Evolutionary conservation across 1,140 invertebrate species (phyloP), one percentile per base, ranked within the genome.

Genomic region (Eufriesea mexicana): DNA sequence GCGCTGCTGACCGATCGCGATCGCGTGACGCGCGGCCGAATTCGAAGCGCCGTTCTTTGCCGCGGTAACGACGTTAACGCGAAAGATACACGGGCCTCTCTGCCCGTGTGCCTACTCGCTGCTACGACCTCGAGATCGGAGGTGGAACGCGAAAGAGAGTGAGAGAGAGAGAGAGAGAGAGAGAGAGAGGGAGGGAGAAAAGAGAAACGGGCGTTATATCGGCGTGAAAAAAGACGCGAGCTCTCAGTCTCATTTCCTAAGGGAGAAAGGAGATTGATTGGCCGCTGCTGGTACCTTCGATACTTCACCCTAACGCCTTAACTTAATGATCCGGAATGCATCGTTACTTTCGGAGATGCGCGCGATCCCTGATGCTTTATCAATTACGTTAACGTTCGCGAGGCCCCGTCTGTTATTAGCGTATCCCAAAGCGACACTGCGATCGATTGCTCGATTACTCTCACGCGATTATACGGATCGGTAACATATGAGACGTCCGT

Each of bases 171-270:
- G 45, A 14, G 16, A 74, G 16, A 51, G 5, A 18, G 12, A 47
- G 25, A 23, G 10, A 16, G 45, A 62, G 64, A 49, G 6, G 14
- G 5, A 51, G 7, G 42, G 5, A 35, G 23, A 42, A 54, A 35
- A 28, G 0, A 47, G 4, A 47, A 51, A 57, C 20, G 25, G 12
- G 25, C 61, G 62, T 68, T 67, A 68, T 12, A 67, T 72, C 79
- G 49, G 51, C 47, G 45, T 23, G 74, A 81, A 80, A 81, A 74
- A 73, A 82, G 47, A 64, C 14, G 49, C 51, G 54, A 72, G n/a
- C 77, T 81, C 62, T 88, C 72, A 85, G 78, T 85, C 77, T 87
- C 49, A 85, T 88, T 88, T 87, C 78, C 86, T 85, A 51, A 51
- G 83, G 83, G 86, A 85, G 35, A 55, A 67, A 42, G 75, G 77